phyloP scores from a whole-genome alignment of 2,888 invertebrate species.

The Helleia helle region DNA sequence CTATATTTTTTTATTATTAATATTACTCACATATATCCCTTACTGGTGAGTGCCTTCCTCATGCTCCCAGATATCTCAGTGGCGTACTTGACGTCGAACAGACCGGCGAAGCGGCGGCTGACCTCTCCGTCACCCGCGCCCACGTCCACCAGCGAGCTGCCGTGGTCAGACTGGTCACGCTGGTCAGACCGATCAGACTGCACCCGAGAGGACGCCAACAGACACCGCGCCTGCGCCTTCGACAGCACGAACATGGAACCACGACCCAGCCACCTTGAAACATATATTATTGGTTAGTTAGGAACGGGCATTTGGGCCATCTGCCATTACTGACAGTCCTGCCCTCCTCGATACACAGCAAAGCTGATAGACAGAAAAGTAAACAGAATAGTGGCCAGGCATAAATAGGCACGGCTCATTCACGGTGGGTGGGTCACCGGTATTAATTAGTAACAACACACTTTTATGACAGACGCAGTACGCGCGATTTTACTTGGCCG shows the following conservation, averaged over 20 bases:
- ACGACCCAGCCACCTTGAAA: conserved; percentile 83
- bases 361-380: too few species aligned
- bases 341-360: too few species aligned
- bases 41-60: conserved; percentile 83
- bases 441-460: too few species aligned
- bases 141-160: conserved; percentile 81
- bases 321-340: too few species aligned
- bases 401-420: too few species aligned
- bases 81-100: conserved; percentile 84
- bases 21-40: conserved; percentile 85
- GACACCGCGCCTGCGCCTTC: conserved; percentile 80
- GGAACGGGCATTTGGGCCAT: neutral
- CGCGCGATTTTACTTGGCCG: too few species aligned
- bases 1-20: too few species aligned
- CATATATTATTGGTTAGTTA: neutral
- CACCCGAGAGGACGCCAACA: conserved; percentile 60
- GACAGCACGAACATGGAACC: conserved; percentile 99
- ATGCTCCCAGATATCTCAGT: conserved; percentile 95
- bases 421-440: too few species aligned
- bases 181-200: conserved; percentile 27
- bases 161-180: neutral
- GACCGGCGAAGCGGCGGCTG: conserved; percentile 83
- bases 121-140: conserved; percentile 98
- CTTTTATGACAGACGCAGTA: too few species aligned
- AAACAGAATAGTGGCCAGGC: too few species aligned